Percentiles rank a stretch among this genome's conserved stretches.
Conservation (phyloP, 2,888 invertebrate species). For the Parelbella ahira region DNA sequence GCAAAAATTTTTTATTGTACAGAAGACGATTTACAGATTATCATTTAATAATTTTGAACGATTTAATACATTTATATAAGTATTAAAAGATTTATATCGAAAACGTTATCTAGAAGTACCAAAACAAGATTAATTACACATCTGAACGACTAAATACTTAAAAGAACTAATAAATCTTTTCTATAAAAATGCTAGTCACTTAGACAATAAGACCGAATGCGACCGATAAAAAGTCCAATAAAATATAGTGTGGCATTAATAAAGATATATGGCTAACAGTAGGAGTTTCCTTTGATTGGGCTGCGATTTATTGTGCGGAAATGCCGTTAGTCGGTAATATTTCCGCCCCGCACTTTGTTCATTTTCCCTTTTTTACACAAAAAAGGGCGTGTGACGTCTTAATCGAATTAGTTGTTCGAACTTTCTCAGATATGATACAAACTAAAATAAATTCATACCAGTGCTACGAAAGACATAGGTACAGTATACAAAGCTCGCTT, state of each 20-base stretch:
- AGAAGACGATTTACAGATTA: too few relatives aligned
- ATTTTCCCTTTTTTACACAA: conserved; percentile 77
- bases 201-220: conserved; percentile 65
- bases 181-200: conserved; percentile 44
- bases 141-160: neutral
- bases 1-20: too few relatives aligned
- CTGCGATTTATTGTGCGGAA: conserved; percentile 80
- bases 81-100: too few relatives aligned
- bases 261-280: conserved; percentile 68
- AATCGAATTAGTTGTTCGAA: conserved; percentile 54
- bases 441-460: conserved; percentile 1
- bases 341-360: conserved; percentile 73
- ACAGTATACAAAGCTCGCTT: conserved; percentile 4
- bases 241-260: conserved; percentile 77
- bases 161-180: conserved; percentile 28
- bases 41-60: too few relatives aligned
- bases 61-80: too few relatives aligned
- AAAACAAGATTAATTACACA: too few relatives aligned
- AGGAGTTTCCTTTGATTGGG: conserved; percentile 77
- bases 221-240: conserved; percentile 71
- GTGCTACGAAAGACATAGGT: neutral
- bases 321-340: conserved; percentile 79
- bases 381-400: conserved; percentile 79
- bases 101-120: too few relatives aligned
- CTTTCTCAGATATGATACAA: conserved; percentile 26